Evolutionary conservation across 92 coral and sea anemone genomes (phyloP), one percentile per base, ranked within the genome.

Genomic region (Virgularia gustaviana): DNA sequence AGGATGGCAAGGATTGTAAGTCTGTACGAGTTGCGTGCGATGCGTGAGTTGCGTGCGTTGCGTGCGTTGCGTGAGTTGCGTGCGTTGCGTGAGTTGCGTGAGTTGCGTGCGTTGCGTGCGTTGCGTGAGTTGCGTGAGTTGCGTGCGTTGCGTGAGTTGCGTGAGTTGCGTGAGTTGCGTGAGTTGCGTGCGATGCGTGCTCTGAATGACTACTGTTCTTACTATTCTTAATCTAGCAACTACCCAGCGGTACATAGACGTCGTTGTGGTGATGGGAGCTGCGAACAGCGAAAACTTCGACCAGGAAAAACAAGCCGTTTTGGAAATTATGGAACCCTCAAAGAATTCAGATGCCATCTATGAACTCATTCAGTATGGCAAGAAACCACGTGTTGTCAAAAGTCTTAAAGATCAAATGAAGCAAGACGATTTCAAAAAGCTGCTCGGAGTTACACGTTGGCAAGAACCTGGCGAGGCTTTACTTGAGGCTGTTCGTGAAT

Each of bases 301-400:
- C 30, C 49, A 68, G 36, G 59, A 68, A 68, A 68, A 49, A 47
- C 61, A 25, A 68, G 39, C 60, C 23, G 47, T 49, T 1, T 19
- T 25, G 8, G 60, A 30, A 22, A 49, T 45, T 30, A 18, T 49
- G 11, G 9, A 68, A 35, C 42, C 23, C 18, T 43, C 30, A 19
- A 49, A 53, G 47, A 49, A 68, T 32, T 68, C 75, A 31, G 61
- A 68, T 49, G 47, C 51, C 3, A 68, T 68, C 75, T 68, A 68
- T 49, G 75, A 38, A 68, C 29, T 68, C 35, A 49, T 68, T 68
- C 75, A 68, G 36, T 68, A 68, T 47, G 75, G 61, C 1, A 32
- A 49, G 9, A 35, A 18, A 0, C 30, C 60, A 27, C 41, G 19
- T 15, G 61, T 68, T 2, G 2, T 33, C 6, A 49, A 49, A 61